Percentiles rank a stretch among this genome's conserved stretches.
Conservation (phyloP, 2,113 vertebrate genomes). For the Lonchura striata region DNA sequence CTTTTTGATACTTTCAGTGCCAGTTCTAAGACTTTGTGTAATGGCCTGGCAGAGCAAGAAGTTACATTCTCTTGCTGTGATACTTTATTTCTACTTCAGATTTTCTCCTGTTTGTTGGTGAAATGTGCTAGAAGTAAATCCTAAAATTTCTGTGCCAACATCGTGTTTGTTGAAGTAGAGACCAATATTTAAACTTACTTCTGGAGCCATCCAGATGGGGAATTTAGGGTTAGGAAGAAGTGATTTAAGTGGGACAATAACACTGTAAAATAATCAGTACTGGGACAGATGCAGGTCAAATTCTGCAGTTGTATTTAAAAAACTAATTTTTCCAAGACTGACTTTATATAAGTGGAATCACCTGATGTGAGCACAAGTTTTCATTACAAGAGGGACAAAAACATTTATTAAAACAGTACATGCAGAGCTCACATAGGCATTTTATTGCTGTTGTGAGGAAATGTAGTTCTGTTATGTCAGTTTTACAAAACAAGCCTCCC, state of each 20-base stretch:
- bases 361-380: not conserved
- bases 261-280: no score
- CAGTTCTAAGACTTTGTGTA: not conserved
- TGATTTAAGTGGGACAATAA: not conserved
- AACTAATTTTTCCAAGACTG: not conserved
- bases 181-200: fast-evolving
- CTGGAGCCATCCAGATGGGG: not conserved
- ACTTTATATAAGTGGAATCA: not conserved
- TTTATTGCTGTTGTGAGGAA: not conserved
- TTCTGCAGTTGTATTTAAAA: not conserved
- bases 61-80: not conserved
- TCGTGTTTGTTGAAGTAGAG: not conserved
- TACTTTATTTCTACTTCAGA: not conserved
- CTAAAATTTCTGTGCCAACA: not conserved
- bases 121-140: not conserved
- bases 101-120: not conserved
- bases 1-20: not conserved
- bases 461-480: not conserved
- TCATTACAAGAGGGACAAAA: not conserved
- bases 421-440: not conserved
- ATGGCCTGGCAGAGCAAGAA: not conserved
- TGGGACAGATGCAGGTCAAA: not conserved
- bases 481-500: not conserved
- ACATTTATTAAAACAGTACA: not conserved
- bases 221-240: not conserved